Conservation (phyloP, 2,888 invertebrate species). For the Matsumyia berberina region DNA sequence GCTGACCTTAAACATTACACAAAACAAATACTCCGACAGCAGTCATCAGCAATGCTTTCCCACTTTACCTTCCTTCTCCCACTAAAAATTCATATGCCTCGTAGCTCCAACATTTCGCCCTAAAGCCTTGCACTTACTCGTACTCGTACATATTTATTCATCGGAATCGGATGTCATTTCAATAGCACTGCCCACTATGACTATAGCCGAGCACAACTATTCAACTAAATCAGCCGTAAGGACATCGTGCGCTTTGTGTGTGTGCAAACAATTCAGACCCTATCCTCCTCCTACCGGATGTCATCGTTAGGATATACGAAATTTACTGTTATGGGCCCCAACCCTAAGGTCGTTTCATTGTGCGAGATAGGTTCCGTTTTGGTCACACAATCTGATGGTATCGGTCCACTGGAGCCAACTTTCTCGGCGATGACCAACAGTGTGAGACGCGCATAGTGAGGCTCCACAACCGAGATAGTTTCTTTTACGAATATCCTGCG, state of each 20-base stretch:
- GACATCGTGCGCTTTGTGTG: slow-evolving; percentile 23
- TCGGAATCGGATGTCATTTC: slow-evolving; percentile 65
- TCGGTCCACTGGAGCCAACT: slow-evolving; percentile 64
- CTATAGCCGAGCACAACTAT: slow-evolving; percentile 46
- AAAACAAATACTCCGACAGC: slow-evolving; percentile 12
- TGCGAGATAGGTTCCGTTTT: slow-evolving; percentile 61
- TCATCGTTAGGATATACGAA: slow-evolving; percentile 60
- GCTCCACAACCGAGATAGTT: slow-evolving; percentile 23
- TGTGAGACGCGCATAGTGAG: slow-evolving; percentile 13
- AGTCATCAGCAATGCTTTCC: background rate
- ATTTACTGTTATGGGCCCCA: slow-evolving; percentile 59
- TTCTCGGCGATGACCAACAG: slow-evolving; percentile 42
- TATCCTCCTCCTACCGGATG: slow-evolving; percentile 56
- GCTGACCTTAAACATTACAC: slow-evolving; percentile 29
- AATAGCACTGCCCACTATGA: slow-evolving; percentile 60
- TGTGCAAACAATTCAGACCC: slow-evolving; percentile 38
- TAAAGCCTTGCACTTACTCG: slow-evolving; percentile 15
- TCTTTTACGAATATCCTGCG: slow-evolving; percentile 53
- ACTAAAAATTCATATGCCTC: background rate
- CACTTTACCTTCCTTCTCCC: background rate
- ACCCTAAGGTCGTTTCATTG: slow-evolving; percentile 65
- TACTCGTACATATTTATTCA: slow-evolving; percentile 48
- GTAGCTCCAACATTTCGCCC: background rate
- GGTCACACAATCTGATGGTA: slow-evolving; percentile 50
- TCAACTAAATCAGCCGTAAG: slow-evolving; percentile 68